These are phyloP conservation scores for Cepphus grylle DNA, from an alignment of 2,113 vertebrate genomes.

Conservation along the genomic window DNA sequence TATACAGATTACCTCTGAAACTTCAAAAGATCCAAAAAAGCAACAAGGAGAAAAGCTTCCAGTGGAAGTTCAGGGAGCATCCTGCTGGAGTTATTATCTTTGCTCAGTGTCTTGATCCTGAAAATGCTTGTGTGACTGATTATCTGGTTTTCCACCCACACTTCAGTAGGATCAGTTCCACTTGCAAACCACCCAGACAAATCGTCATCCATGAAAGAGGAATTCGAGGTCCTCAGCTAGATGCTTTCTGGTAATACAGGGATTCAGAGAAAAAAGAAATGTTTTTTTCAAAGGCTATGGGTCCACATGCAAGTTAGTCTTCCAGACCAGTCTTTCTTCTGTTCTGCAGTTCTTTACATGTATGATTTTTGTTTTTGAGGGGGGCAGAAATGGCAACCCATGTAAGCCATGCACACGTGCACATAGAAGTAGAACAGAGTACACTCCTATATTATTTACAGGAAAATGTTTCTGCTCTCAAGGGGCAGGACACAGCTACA, in stretches of 20 bases:
- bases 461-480: neutral
- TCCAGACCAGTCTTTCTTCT: neutral
- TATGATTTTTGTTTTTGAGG: neutral
- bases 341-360: accelerated
- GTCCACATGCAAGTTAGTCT: neutral
- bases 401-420: neutral
- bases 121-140: neutral
- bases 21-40: neutral
- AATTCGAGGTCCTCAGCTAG: neutral
- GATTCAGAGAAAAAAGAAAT: neutral
- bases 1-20: neutral
- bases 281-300: neutral
- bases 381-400: neutral
- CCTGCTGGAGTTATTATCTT: neutral
- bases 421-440: neutral
- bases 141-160: neutral
- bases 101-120: neutral
- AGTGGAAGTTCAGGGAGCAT: neutral
- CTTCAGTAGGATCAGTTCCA: neutral
- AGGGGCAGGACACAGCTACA: neutral
- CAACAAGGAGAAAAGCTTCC: neutral
- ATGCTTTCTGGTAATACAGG: neutral
- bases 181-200: neutral
- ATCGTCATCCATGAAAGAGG: neutral
- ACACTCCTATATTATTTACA: neutral